Evolutionary conservation across 2,888 invertebrate genomes (phyloP), one percentile per base, ranked within the genome.

Genomic region (Phengaris arion): DNA sequence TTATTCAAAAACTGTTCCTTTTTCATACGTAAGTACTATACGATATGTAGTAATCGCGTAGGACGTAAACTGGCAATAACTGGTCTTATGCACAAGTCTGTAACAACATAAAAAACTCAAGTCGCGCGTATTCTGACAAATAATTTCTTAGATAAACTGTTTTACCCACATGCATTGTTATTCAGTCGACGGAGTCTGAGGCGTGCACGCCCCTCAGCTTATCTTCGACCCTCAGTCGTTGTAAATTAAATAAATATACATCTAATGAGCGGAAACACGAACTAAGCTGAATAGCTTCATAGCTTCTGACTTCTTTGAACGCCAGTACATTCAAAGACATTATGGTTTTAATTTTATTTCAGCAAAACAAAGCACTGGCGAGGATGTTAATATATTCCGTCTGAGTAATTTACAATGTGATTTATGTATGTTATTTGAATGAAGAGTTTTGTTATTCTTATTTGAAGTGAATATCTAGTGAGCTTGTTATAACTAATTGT

Each of bases 191-290:
- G 90, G 82, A 84, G 89, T 85, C 87, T 84, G 83, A 84, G 86
- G 83, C 88, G 90, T 89, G 88, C 92, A 90, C 92, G 91, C 92
- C 85, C 85, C 88, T 81, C 84, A 87, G 92, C 93, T 93, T 93
- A 93, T 93, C 93, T 91, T 85, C 86, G 83, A 84, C 85, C 86
- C 89, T 88, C 93, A 93, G 92, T 88, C 91, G 88, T 88, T 91
- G 92, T 92, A 92, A 93, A 93, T 93, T 92, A 93, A 93, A 93
- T 93, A 93, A 93, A 93, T 92, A 92, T 90, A 91, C 91, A 90
- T 86, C 89, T 93, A 93, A 93, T 93, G 93, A 93, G 92, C 89
- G 90, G 88, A 91, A 92, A 92, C 89, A 92, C 90, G 91, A 90
- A 90, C 87, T 89, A 88, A 89, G 88, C 88, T 89, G 84, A 90